These are phyloP conservation scores for Acanthurus tractus DNA, from an alignment of 2,797 vertebrate genomes.

Conservation along the genomic window DNA sequence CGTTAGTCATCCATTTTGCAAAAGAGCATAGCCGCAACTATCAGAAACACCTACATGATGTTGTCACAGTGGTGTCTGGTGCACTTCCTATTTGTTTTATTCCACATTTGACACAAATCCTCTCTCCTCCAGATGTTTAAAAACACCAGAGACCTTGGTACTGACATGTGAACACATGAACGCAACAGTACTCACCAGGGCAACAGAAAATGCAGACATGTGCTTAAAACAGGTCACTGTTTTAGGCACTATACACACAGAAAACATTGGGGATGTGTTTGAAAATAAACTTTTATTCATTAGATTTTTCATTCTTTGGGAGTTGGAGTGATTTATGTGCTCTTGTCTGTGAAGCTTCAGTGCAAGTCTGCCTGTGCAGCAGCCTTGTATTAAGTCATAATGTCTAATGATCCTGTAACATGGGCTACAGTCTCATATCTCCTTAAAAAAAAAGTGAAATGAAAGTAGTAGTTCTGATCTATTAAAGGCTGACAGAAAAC, in stretches of 20 bases:
- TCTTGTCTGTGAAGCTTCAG: not conserved
- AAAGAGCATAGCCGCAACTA: not conserved
- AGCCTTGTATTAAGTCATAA: not conserved
- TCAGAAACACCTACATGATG: not conserved
- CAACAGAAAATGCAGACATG: not conserved
- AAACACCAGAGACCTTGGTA: not conserved
- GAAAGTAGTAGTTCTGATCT: not conserved
- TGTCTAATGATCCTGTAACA: not conserved
- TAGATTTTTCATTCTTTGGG: not conserved
- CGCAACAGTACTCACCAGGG: not conserved
- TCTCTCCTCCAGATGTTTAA: not conserved
- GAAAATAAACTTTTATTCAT: not conserved
- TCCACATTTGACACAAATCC: not conserved
- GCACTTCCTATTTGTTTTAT: constrained; percentile 32
- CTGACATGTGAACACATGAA: not conserved
- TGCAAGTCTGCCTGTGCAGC: not conserved
- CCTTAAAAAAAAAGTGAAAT: not conserved
- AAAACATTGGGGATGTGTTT: not conserved
- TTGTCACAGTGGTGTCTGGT: constrained; percentile 23
- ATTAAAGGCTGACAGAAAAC: no score
- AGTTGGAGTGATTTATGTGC: not conserved
- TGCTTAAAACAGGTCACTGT: no score
- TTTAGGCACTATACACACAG: not conserved
- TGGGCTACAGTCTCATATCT: not conserved
- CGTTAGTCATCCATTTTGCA: not conserved